These are phyloP conservation scores for Stictonetta naevosa DNA, from an alignment of 2,113 vertebrate genomes.

Conservation along the genomic window DNA sequence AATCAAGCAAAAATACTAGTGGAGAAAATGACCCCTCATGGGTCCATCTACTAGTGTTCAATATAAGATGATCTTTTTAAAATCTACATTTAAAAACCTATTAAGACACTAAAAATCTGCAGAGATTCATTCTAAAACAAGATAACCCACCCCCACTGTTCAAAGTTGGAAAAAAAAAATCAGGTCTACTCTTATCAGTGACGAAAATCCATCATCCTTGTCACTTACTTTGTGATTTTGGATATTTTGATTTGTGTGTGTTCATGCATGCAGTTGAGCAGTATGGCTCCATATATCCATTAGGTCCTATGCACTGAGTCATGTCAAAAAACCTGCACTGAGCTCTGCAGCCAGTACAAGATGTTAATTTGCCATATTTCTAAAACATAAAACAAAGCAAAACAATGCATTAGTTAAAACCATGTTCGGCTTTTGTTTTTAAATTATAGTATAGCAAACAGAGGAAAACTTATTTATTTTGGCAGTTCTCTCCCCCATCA, in stretches of 20 bases:
- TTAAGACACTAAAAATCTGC: neutral
- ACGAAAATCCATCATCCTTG: constrained; percentile 45
- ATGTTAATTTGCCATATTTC: constrained; percentile 92
- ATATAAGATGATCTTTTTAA: fast-evolving
- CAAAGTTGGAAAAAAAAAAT: fast-evolving
- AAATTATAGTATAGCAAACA: neutral
- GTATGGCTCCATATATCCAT: constrained; percentile 91
- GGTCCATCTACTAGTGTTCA: neutral
- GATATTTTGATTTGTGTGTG: constrained; percentile 88
- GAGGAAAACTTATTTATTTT: neutral
- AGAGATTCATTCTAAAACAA: neutral
- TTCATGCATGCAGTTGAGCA: constrained; percentile 95
- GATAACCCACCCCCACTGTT: neutral
- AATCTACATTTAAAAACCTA: neutral
- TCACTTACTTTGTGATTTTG: constrained; percentile 83
- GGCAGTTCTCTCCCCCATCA: neutral
- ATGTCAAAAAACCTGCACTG: constrained; percentile 95
- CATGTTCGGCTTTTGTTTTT: constrained; percentile 5
- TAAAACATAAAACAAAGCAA: constrained; percentile 81
- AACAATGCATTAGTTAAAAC: constrained; percentile 59
- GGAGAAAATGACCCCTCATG: neutral
- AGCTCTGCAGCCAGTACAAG: constrained; percentile 91
- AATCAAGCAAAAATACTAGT: neutral
- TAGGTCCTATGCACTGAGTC: constrained; percentile 90
- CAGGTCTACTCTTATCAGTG: constrained; percentile 12